Evolutionary conservation across 2,113 vertebrate genomes (phyloP).

Genomic region (Capreolus pygargus): DNA sequence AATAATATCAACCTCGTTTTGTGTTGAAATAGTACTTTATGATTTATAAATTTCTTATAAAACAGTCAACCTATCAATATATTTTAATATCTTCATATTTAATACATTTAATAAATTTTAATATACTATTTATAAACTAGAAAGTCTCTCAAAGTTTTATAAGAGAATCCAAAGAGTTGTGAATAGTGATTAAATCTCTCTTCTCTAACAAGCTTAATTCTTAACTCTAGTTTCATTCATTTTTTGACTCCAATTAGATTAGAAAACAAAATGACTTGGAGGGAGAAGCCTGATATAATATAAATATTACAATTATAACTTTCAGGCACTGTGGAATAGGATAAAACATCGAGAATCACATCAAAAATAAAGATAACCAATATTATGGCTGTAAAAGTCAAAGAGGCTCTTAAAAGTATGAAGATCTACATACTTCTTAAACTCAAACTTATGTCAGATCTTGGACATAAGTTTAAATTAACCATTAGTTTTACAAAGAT

Average conservation of each 20-base stretch:
- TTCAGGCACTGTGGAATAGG: neutral
- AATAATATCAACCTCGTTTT: neutral
- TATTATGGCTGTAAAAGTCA: neutral
- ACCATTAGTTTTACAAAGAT: neutral
- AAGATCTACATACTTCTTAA: neutral
- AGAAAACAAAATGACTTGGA: neutral
- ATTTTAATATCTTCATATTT: neutral
- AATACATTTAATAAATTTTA: slow-evolving; percentile 3
- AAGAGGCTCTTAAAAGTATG: neutral
- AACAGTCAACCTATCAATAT: neutral
- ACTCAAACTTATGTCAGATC: neutral
- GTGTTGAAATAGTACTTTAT: neutral
- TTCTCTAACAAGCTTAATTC: neutral
- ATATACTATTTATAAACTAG: neutral
- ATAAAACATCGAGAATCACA: neutral
- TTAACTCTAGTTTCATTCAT: slow-evolving; percentile 34
- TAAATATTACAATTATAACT: slow-evolving; percentile 1
- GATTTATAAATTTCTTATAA: neutral
- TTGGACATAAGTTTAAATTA: neutral
- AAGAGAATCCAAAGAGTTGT: neutral
- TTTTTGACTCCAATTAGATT: slow-evolving; percentile 8
- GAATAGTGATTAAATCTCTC: neutral
- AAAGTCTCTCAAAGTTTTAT: neutral
- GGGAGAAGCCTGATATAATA: neutral
- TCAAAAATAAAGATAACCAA: slow-evolving; percentile 29